A percentile compares a stretch with the other conserved stretches of the same genome.
These are phyloP conservation scores for Prinia subflava DNA, from an alignment of 2,113 vertebrate genomes.

Conservation along the genomic window DNA sequence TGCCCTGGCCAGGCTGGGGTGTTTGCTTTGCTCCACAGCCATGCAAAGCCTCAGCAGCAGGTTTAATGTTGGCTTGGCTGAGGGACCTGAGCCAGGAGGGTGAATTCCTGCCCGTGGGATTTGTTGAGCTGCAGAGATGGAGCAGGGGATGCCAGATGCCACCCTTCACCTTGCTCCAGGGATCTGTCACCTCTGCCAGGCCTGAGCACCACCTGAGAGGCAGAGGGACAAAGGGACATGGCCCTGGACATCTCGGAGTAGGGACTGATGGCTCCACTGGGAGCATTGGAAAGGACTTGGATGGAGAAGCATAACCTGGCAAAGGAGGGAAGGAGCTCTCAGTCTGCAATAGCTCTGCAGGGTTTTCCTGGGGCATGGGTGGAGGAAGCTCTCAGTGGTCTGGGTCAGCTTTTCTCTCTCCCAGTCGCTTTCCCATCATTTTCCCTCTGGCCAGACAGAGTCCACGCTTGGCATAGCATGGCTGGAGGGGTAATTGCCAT, in stretches of 20 bases:
- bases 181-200: neutral
- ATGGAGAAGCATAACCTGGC: neutral
- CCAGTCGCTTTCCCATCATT: neutral
- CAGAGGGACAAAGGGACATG: neutral
- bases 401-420: neutral
- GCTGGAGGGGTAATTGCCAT: neutral
- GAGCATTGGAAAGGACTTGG: neutral
- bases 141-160: neutral
- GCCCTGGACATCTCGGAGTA: rapidly evolving
- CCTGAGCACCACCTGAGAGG: neutral
- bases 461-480: neutral
- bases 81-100: neutral
- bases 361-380: neutral
- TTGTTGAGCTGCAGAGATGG: neutral
- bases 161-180: neutral
- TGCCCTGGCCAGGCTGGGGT: neutral
- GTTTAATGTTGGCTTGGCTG: neutral
- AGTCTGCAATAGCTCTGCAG: neutral
- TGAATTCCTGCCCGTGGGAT: neutral
- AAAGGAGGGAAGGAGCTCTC: neutral
- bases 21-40: neutral
- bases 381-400: neutral
- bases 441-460: rapidly evolving
- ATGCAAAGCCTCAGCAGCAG: neutral
- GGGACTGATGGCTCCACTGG: neutral